Conservation (phyloP, 2,113 vertebrate species). For the Oreochromis tanganicae region DNA sequence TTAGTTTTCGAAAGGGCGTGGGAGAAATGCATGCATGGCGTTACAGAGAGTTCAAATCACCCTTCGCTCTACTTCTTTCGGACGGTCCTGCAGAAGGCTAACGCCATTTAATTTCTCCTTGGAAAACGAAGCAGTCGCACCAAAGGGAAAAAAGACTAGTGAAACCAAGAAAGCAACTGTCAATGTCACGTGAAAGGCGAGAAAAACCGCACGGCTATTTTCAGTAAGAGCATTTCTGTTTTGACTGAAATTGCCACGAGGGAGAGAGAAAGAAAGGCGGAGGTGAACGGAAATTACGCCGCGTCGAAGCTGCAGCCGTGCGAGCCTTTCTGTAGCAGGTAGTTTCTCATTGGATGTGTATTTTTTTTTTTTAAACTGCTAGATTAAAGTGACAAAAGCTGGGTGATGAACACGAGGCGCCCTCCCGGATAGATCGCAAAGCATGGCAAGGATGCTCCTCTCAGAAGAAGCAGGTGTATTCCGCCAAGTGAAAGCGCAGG, state of each 20-base stretch:
- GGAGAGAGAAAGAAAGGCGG: background rate
- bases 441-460: constrained; percentile 23
- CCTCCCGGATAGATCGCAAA: background rate
- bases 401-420: background rate
- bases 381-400: background rate
- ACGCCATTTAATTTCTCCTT: background rate
- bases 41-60: background rate
- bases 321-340: background rate
- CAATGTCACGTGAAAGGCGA: background rate
- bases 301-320: background rate
- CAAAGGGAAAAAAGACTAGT: accelerated
- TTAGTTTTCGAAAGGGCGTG: background rate
- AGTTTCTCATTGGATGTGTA: background rate
- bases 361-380: background rate
- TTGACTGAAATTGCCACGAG: background rate
- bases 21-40: background rate
- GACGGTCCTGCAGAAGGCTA: constrained; percentile 22
- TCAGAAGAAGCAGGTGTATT: constrained; percentile 55
- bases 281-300: background rate
- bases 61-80: background rate
- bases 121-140: background rate
- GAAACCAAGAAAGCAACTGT: background rate
- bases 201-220: background rate
- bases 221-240: background rate
- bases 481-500: constrained; percentile 29